phyloP scores from a whole-genome alignment of 2,888 invertebrate species.

The Philereme transversata region DNA sequence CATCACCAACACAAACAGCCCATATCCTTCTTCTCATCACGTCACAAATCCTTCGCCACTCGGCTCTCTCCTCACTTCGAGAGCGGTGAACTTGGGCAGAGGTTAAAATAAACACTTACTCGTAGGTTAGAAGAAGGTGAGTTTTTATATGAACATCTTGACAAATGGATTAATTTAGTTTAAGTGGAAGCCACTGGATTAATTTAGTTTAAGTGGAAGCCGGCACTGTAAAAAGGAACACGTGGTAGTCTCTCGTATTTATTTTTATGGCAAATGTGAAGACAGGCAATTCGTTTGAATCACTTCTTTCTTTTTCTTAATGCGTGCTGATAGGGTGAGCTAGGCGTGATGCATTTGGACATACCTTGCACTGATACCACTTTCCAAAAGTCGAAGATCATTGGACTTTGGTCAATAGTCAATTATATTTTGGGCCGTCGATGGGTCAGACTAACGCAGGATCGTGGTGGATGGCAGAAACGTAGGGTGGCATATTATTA shows the following conservation, averaged over 20 bases:
- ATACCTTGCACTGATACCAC: no score
- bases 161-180: conserved; percentile 21
- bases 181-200: not conserved
- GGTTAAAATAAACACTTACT: conserved; percentile 13
- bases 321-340: no score
- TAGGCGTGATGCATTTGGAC: no score
- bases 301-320: no score
- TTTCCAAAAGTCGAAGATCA: no score
- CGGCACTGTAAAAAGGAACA: not conserved
- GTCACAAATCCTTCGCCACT: conserved; percentile 19
- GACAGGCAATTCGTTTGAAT: not conserved
- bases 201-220: no score
- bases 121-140: not conserved
- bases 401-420: no score
- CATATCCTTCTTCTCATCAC: not conserved
- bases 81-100: conserved; percentile 2
- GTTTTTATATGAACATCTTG: conserved; percentile 1
- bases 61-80: conserved; percentile 1
- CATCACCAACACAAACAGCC: not conserved
- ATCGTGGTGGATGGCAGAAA: no score
- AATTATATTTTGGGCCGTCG: no score
- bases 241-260: not conserved
- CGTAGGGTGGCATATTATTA: no score
- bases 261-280: not conserved
- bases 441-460: no score